Percentiles rank a stretch among this genome's conserved stretches.
These are phyloP conservation scores for Trematocara nigrifrons DNA, from an alignment of 2,113 vertebrate species.

Conservation along the genomic window DNA sequence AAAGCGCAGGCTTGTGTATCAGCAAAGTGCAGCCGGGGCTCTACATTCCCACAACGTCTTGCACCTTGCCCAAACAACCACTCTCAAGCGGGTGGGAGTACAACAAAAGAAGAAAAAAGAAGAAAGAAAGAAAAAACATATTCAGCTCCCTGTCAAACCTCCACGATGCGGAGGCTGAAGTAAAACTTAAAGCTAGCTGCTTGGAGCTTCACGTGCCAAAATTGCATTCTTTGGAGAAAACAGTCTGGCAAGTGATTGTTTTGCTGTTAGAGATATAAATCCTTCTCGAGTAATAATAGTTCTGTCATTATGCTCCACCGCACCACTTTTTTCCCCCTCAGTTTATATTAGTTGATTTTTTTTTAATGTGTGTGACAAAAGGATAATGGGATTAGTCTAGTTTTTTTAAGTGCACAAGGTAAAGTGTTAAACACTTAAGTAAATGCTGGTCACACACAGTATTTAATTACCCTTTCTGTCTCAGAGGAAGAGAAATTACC, in stretches of 20 bases:
- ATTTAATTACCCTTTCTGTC: slow-evolving; percentile 41
- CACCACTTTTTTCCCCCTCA: not conserved
- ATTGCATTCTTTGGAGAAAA: not conserved
- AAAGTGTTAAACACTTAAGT: not conserved
- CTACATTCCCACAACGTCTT: slow-evolving; percentile 34
- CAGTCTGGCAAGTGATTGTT: not conserved
- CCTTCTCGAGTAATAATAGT: not conserved
- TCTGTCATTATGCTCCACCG: not conserved
- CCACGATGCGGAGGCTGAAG: not conserved
- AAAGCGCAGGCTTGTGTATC: slow-evolving; percentile 61
- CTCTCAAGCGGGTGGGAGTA: slow-evolving; percentile 1
- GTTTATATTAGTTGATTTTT: not conserved
- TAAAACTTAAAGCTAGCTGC: slow-evolving; percentile 5
- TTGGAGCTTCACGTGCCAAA: not conserved
- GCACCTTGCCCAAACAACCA: slow-evolving; percentile 42
- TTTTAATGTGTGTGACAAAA: not conserved
- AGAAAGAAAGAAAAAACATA: slow-evolving; percentile 5
- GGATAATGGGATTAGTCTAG: not conserved
- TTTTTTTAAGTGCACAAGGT: not conserved
- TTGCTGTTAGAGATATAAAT: not conserved
- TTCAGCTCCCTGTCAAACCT: slow-evolving; percentile 25
- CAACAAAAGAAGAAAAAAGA: not conserved
- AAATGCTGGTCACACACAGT: slow-evolving; percentile 30
- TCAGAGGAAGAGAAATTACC: slow-evolving; percentile 7
- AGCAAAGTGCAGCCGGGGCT: slow-evolving; percentile 61